phyloP scores from a whole-genome alignment of 2,888 invertebrate species.

The Pachycephus smyrnensis region DNA sequence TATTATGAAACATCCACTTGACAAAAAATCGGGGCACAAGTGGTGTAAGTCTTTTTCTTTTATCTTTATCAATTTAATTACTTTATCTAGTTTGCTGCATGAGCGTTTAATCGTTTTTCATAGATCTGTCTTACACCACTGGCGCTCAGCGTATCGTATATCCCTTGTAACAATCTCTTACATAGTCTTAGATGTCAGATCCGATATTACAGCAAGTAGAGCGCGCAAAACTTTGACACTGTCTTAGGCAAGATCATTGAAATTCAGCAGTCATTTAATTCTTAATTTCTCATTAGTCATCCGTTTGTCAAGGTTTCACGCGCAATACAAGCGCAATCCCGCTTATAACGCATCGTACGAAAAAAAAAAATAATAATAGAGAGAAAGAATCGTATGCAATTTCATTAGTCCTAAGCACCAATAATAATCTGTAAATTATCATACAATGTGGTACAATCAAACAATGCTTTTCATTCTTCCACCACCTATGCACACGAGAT shows the following conservation, averaged over 20 bases:
- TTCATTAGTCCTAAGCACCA: slow-evolving; percentile 3
- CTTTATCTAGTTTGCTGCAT: not conserved
- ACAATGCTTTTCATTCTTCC: too few species aligned
- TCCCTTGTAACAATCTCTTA: too few species aligned
- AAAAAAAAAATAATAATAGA: not conserved
- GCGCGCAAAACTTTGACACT: too few species aligned
- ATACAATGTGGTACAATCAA: slow-evolving; percentile 27
- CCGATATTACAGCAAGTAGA: too few species aligned
- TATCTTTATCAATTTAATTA: slow-evolving; percentile 1
- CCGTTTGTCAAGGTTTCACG: too few species aligned
- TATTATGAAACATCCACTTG: slow-evolving; percentile 17
- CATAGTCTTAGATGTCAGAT: too few species aligned
- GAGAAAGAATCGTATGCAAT: not conserved
- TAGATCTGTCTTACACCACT: slow-evolving; percentile 9
- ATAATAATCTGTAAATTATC: slow-evolving; percentile 31
- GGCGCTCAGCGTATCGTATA: not conserved
- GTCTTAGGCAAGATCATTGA: too few species aligned
- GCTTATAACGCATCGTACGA: too few species aligned
- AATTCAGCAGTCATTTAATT: too few species aligned
- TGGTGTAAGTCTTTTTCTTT: not conserved
- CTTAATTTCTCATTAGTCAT: too few species aligned
- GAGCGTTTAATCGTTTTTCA: not conserved
- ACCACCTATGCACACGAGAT: too few species aligned
- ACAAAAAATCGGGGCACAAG: slow-evolving; percentile 4
- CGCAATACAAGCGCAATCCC: too few species aligned